phyloP scores from a whole-genome alignment of 2,113 vertebrate genomes.

The Neotragus moschatus region DNA sequence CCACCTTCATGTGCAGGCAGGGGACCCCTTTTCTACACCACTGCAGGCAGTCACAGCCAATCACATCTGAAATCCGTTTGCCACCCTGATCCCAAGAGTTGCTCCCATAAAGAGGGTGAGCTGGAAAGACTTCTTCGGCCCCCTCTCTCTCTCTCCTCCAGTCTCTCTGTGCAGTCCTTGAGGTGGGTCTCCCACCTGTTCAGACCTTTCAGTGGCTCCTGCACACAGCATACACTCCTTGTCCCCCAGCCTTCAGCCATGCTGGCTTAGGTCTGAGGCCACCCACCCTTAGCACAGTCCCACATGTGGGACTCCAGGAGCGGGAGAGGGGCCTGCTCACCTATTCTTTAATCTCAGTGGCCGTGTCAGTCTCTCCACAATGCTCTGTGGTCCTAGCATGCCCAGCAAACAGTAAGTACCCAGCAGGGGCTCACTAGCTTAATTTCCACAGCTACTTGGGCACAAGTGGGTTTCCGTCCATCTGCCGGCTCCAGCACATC shows the following conservation, averaged over 20 bases:
- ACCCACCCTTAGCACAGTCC: neutral
- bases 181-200: neutral
- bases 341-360: no score
- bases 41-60: accelerated
- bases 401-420: neutral
- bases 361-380: accelerated
- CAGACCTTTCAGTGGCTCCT: neutral
- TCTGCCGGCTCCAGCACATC: accelerated
- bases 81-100: no score
- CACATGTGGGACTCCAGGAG: no score
- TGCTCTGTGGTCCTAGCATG: neutral
- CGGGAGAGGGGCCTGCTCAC: neutral
- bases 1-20: accelerated
- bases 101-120: no score
- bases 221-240: neutral
- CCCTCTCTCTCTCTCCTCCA: neutral
- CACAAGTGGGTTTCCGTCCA: neutral
- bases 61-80: neutral
- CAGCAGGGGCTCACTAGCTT: neutral
- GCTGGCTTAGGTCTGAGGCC: neutral
- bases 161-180: neutral
- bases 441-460: neutral
- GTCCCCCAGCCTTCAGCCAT: accelerated
- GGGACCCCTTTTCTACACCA: accelerated
- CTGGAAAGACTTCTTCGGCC: neutral